Evolutionary conservation across 2,797 vertebrate species (phyloP).

Genomic region (Tokudaia tokunoshimensis): DNA sequence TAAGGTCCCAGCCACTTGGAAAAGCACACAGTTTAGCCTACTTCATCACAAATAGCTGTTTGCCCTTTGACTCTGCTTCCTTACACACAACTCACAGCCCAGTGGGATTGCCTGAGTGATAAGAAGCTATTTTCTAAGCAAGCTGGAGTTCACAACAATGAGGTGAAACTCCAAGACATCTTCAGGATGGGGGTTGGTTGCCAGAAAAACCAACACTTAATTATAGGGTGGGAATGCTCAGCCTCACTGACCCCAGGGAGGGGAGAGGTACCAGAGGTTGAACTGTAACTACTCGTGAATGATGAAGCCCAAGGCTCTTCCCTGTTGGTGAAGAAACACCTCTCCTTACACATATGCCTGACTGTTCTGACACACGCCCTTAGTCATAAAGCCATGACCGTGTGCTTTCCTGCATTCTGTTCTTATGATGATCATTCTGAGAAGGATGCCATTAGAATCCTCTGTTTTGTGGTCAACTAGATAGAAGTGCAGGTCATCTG

Average conservation of each 20-base stretch:
- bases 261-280: neutral
- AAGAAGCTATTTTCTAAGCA: neutral
- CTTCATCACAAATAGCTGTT: neutral
- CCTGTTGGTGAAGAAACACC: neutral
- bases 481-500: neutral
- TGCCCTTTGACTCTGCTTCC: neutral
- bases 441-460: neutral
- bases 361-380: neutral
- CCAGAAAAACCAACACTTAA: neutral
- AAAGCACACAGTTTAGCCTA: neutral
- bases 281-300: neutral
- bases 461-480: neutral
- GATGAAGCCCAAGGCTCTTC: neutral
- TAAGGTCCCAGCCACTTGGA: conserved; percentile 8
- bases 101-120: neutral
- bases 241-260: neutral
- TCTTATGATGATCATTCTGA: neutral
- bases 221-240: neutral
- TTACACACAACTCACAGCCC: neutral
- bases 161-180: neutral
- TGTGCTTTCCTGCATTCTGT: neutral
- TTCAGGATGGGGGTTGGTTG: neutral
- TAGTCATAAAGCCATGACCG: neutral
- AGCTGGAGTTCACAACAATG: neutral
- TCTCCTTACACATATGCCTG: neutral